Base-by-base conservation (phyloP, 2,888 invertebrate genomes). In the Gari tellinella region DNA sequence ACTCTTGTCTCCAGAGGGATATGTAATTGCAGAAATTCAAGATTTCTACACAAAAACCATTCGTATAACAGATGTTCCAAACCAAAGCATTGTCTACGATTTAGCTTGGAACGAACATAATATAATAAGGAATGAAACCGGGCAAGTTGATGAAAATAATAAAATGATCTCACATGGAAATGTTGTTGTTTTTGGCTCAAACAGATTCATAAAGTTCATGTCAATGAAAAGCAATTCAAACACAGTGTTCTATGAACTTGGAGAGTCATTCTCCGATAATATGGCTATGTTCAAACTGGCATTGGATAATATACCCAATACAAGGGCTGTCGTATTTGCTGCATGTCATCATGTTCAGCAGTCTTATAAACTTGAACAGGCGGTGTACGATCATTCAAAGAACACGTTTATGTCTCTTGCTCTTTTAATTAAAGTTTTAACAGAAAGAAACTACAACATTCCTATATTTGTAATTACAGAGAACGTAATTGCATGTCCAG, bases 11-110 rank as follows among this genome's bases (percentile, higher is more conserved):
- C 31, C 40, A 0, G 67, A 75, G 53, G 85, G 86, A 0, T 45
- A 57, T 4, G 63, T 83, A 12, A 65, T 86, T 17, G 80, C 79
- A 10, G 80, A 84, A 48, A 26, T 85, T 15, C 52, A 74, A 19
- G 63, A 78, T 21, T 78, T 70, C 31, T 53, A 46, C 23, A 72
- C 51, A 7, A 41, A 17, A n/a, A n/a, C 26, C 10, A n/a, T 41
- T n/a, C 19, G 56, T 38, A 64, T 64, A 41, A 26, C 61, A 15
- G 61, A 61, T 43, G 61, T 31, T 37, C 61, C 61, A 48, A 61
- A 68, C 19, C 55, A 68, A 40, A 61, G 61, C 52, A 48, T 68
- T 48, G 61, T 68, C 26, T 68, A 68, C 31, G 51, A 43, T 19
- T 25, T 60, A 4, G 41, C 31, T 3, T 68, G 68, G 68, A 41